Percentiles rank a stretch among this genome's conserved stretches.
phyloP scores from a whole-genome alignment of 2,797 vertebrate genomes.

The Sebastes vulpes region DNA sequence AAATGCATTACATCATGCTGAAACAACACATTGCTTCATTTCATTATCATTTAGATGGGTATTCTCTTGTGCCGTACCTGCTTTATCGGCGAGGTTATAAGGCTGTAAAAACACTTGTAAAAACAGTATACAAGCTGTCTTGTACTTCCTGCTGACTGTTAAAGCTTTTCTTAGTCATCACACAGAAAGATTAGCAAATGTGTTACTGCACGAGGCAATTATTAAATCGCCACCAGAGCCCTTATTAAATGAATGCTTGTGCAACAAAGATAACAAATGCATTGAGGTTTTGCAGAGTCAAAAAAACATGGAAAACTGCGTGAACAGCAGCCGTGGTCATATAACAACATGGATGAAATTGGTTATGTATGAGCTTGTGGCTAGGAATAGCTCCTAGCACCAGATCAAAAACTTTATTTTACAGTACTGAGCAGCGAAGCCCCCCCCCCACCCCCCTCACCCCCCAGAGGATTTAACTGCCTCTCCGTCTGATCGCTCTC shows the following conservation, averaged over 20 bases:
- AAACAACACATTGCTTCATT: not conserved
- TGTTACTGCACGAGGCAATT: not conserved
- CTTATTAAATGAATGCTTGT: not conserved
- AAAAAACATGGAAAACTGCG: not conserved
- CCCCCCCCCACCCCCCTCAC: not conserved
- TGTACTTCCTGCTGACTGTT: not conserved
- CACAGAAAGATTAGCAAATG: slow-evolving; percentile 7
- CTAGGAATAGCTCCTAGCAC: not conserved
- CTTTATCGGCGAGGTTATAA: not conserved
- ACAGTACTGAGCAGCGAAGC: not conserved
- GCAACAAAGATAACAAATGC: not conserved
- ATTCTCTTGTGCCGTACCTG: not conserved
- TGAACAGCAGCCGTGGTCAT: not conserved
- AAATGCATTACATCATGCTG: slow-evolving; percentile 12
- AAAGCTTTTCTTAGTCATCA: not conserved
- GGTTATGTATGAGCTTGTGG: not conserved
- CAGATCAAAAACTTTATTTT: slow-evolving; percentile 5
- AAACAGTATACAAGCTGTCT: not conserved
- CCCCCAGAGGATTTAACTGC: slow-evolving; percentile 12
- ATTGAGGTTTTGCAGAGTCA: not conserved
- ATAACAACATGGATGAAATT: not conserved
- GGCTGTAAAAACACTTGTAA: slow-evolving; percentile 3
- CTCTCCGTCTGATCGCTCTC: slow-evolving; percentile 24
- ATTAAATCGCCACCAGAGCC: not conserved
- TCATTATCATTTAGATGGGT: not conserved